A percentile compares a stretch with the other conserved stretches of the same genome.
phyloP scores from a whole-genome alignment of 2,797 vertebrate genomes.

The Ambastaia sidthimunki region DNA sequence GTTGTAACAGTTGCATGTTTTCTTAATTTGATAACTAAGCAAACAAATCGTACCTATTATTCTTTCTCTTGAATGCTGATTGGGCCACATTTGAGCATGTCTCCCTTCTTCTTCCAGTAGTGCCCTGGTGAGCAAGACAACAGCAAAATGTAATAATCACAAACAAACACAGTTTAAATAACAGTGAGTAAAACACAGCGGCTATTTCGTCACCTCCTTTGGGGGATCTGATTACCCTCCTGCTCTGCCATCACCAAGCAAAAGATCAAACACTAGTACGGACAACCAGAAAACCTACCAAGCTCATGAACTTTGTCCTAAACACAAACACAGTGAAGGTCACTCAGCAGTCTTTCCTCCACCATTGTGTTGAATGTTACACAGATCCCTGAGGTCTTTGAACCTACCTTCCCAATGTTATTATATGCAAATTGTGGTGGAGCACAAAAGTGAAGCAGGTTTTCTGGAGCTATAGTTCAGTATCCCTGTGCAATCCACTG shows the following conservation, averaged over 20 bases:
- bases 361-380: slow-evolving; percentile 2
- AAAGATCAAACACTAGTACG: slow-evolving; percentile 62
- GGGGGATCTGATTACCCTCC: slow-evolving; percentile 61
- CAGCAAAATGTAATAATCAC: slow-evolving; percentile 36
- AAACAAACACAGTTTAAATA: slow-evolving; percentile 33
- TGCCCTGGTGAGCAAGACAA: slow-evolving; percentile 77
- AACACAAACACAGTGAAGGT: slow-evolving; percentile 59
- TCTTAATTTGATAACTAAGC: background rate
- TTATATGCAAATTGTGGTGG: slow-evolving; percentile 36
- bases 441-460: slow-evolving; percentile 48
- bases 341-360: slow-evolving; percentile 39
- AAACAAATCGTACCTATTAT: slow-evolving; percentile 72
- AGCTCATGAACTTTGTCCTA: slow-evolving; percentile 59
- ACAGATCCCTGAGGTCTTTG: background rate
- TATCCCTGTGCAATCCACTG: slow-evolving; percentile 60
- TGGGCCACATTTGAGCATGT: slow-evolving; percentile 75
- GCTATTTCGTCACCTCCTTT: slow-evolving; percentile 65
- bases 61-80: slow-evolving; percentile 76
- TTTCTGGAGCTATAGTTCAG: slow-evolving; percentile 53
- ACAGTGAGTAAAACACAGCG: background rate
- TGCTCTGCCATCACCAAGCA: slow-evolving; percentile 71
- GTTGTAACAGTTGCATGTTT: too few relatives aligned
- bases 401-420: slow-evolving; percentile 64
- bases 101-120: slow-evolving; percentile 88
- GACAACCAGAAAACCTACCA: slow-evolving; percentile 54